Evolutionary conservation across 1,140 invertebrate species (phyloP).

Genomic region (Onthophagus taurus): DNA sequence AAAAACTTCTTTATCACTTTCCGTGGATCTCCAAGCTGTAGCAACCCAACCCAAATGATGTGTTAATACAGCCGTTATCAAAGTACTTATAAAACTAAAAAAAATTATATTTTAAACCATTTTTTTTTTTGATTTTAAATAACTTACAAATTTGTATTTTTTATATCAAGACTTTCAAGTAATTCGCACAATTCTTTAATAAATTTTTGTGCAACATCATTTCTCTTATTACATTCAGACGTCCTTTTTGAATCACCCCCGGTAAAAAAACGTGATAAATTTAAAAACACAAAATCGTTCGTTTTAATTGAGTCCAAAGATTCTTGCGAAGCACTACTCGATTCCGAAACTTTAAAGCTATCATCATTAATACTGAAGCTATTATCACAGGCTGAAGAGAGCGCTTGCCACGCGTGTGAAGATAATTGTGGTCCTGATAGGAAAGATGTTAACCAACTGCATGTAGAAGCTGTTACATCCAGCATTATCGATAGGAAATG

Average conservation of each 20-base stretch:
- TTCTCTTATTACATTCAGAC: conserved; percentile 9
- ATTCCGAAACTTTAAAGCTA: conserved; percentile 1
- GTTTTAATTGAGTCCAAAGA: conserved; percentile 6
- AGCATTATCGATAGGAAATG: conserved; percentile 49
- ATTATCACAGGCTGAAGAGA: conserved; percentile 41
- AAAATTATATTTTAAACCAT: conserved; percentile 1
- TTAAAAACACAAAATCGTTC: conserved; percentile 12
- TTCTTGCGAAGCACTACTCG: background rate
- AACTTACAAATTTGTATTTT: conserved; percentile 77
- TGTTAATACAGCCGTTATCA: conserved; percentile 78
- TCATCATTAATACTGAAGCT: conserved; percentile 23
- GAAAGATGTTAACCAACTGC: conserved; percentile 52
- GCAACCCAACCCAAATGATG: conserved; percentile 86
- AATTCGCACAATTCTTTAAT: conserved; percentile 51
- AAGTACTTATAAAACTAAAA: conserved; percentile 80
- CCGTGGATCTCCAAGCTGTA: conserved; percentile 46
- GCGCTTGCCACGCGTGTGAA: conserved; percentile 58
- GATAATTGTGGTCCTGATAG: conserved; percentile 55
- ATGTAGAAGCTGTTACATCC: conserved; percentile 42
- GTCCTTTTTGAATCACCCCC: conserved; percentile 8
- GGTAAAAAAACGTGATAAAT: conserved; percentile 11
- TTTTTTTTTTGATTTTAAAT: conserved; percentile 2
- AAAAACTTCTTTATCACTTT: conserved; percentile 18
- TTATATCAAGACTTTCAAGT: conserved; percentile 55
- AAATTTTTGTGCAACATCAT: conserved; percentile 38